Evolutionary conservation across 2,888 invertebrate genomes (phyloP).

Genomic region (Tribolium freemani): DNA sequence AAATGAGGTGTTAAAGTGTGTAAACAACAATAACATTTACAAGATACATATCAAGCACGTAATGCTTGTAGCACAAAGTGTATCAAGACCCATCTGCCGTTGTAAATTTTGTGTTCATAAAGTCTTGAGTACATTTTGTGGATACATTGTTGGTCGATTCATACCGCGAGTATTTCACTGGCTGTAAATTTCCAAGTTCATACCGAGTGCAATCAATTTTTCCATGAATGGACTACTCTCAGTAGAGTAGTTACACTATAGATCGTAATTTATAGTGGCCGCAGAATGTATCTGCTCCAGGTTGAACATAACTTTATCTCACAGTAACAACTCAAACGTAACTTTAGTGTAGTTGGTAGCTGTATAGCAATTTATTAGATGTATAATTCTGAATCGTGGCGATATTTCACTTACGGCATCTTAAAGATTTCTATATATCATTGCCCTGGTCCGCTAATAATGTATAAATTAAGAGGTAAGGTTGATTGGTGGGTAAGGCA

Average conservation of each 20-base stretch:
- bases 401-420: constrained; percentile 13
- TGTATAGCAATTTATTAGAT: constrained; percentile 25
- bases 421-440: constrained; percentile 6
- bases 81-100: no score
- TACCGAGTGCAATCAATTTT: constrained; percentile 33
- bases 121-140: no score
- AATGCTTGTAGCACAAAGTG: neutral
- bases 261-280: constrained; percentile 29
- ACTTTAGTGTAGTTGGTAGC: constrained; percentile 30
- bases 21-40: neutral
- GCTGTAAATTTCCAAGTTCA: constrained; percentile 36
- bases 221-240: constrained; percentile 31
- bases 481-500: constrained; percentile 16
- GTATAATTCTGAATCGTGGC: constrained; percentile 23
- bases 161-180: no score
- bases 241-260: constrained; percentile 28
- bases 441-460: constrained; percentile 11
- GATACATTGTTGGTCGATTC: neutral
- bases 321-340: constrained; percentile 16
- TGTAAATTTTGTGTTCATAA: no score
- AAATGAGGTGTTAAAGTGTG: neutral
- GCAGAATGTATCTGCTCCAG: constrained; percentile 15
- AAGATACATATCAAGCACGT: neutral
- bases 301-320: constrained; percentile 32
- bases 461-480: constrained; percentile 27